Conservation (phyloP, 2,797 vertebrate genomes). For the Linurgus olivaceus region DNA sequence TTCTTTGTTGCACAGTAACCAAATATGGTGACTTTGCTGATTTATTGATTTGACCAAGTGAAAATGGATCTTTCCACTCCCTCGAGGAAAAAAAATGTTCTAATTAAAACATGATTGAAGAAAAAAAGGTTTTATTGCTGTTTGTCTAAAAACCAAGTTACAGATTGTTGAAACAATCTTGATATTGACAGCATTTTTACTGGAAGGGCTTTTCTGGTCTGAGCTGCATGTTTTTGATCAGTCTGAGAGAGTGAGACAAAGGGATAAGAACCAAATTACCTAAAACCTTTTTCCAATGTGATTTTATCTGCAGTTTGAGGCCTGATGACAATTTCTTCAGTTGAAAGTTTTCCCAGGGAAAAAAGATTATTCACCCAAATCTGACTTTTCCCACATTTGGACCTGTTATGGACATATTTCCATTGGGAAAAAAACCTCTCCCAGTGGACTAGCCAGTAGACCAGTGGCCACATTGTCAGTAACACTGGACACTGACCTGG, state of each 20-base stretch:
- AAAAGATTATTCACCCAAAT: not conserved
- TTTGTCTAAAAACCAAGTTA: not conserved
- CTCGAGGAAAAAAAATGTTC: not conserved
- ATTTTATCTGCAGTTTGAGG: not conserved
- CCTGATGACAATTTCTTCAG: not conserved
- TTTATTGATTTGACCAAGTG: not conserved
- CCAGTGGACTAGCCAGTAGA: not conserved
- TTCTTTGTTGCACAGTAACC: not conserved
- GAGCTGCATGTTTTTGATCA: not conserved
- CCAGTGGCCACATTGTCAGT: not conserved
- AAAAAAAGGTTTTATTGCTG: accelerated
- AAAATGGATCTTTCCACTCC: not conserved
- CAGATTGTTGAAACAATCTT: not conserved
- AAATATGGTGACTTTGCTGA: not conserved
- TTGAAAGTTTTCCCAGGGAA: not conserved
- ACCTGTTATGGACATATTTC: not conserved
- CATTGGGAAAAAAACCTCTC: not conserved
- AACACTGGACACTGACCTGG: not conserved
- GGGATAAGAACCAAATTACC: not conserved
- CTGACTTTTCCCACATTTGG: not conserved
- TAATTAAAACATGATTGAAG: not conserved
- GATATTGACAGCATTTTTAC: not conserved
- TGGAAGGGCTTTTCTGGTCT: not conserved
- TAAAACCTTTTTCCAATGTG: not conserved
- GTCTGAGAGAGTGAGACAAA: not conserved